A percentile compares a stretch with the other conserved stretches of the same genome.
Conservation (phyloP, 2,888 invertebrate species). For the Acanthosepion pharaonis region DNA sequence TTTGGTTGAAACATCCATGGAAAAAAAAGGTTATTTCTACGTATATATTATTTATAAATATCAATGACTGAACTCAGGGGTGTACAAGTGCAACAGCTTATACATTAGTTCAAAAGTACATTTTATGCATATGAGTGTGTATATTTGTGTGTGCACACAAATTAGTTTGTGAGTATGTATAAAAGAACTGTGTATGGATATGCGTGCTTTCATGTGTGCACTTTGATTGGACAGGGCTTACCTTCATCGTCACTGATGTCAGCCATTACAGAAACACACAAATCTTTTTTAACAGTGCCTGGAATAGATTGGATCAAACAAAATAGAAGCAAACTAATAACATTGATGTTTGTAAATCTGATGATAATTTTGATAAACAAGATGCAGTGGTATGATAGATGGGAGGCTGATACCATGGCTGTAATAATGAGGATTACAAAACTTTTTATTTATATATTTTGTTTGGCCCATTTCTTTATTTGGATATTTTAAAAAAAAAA, state of each 20-base stretch:
- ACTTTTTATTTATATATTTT: too few species aligned
- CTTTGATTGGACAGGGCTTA: not conserved
- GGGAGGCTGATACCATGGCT: too few species aligned
- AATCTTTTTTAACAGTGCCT: not conserved
- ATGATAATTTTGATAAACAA: not conserved
- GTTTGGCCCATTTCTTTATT: too few species aligned
- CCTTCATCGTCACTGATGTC: slow-evolving; percentile 13
- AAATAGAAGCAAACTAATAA: not conserved
- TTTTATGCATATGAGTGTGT: not conserved
- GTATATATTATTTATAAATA: not conserved
- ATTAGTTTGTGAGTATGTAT: not conserved
- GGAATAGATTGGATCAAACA: not conserved
- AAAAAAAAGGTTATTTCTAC: not conserved
- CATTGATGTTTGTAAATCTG: not conserved
- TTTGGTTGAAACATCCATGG: not conserved
- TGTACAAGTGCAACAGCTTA: not conserved
- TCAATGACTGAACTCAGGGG: not conserved
- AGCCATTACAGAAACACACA: not conserved
- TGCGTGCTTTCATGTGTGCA: not conserved
- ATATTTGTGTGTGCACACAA: not conserved
- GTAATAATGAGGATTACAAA: too few species aligned
- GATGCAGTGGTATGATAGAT: too few species aligned
- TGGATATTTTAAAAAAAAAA: too few species aligned
- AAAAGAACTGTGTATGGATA: not conserved
- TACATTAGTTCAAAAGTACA: not conserved